These are phyloP conservation scores for Nomada goodeniana DNA, from an alignment of 2,888 invertebrate genomes.

Conservation along the genomic window DNA sequence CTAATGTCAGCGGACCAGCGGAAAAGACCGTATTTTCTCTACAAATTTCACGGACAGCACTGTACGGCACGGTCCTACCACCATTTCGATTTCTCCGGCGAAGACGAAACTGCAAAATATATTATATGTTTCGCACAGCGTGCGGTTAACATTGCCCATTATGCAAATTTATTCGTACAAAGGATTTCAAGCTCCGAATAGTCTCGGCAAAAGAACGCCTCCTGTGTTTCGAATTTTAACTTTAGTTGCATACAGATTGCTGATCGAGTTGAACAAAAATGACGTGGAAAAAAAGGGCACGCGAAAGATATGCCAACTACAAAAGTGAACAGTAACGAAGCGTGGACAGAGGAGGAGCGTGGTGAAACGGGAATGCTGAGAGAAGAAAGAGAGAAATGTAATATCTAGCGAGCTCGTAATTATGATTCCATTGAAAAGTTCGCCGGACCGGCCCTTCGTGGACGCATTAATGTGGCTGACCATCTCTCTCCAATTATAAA, in stretches of 20 bases:
- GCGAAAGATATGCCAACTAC: slow-evolving; percentile 47
- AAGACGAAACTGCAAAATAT: slow-evolving; percentile 38
- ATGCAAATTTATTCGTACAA: slow-evolving; percentile 23
- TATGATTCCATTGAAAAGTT: slow-evolving; percentile 79
- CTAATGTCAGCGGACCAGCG: slow-evolving; percentile 64
- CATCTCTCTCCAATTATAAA: slow-evolving; percentile 78
- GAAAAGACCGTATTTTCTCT: slow-evolving; percentile 58
- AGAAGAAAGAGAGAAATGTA: slow-evolving; percentile 60
- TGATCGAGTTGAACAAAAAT: slow-evolving; percentile 59
- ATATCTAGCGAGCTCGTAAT: slow-evolving; percentile 73
- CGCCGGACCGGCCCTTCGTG: slow-evolving; percentile 62
- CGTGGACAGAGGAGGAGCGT: slow-evolving; percentile 26
- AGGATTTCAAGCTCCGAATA: slow-evolving; percentile 8
- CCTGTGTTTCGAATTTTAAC: slow-evolving; percentile 24
- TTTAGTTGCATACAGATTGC: slow-evolving; percentile 21
- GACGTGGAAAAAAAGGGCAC: slow-evolving; percentile 36
- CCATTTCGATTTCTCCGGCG: slow-evolving; percentile 33
- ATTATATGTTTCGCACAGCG: slow-evolving; percentile 8
- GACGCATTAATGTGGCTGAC: slow-evolving; percentile 72
- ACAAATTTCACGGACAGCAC: slow-evolving; percentile 42
- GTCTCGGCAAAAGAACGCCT: background rate
- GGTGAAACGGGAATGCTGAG: slow-evolving; percentile 19
- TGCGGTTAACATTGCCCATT: slow-evolving; percentile 33
- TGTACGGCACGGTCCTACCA: slow-evolving; percentile 8
- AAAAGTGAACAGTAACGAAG: slow-evolving; percentile 57